Evolutionary conservation across 2,797 vertebrate genomes (phyloP).

Genomic region (Chelon labrosus): DNA sequence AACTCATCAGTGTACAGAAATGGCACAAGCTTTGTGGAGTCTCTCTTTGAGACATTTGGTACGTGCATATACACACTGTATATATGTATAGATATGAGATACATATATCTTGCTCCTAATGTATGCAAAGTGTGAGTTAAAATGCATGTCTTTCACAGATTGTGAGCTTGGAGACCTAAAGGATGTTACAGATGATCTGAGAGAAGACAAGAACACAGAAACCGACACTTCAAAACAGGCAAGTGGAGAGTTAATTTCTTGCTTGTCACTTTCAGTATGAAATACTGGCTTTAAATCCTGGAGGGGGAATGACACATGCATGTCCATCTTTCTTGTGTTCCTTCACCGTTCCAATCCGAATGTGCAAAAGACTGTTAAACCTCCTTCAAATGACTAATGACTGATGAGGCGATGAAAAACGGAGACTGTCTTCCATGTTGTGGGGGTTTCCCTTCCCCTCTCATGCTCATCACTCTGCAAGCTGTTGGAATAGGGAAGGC

Average conservation of each 20-base stretch:
- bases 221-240: conserved; percentile 66
- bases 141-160: conserved; percentile 79
- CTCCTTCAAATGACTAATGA: conserved; percentile 22
- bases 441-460: conserved; percentile 62
- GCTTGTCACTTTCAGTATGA: background rate
- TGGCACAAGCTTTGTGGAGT: conserved; percentile 98
- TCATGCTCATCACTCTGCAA: conserved; percentile 45
- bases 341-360: background rate
- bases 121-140: background rate
- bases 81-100: background rate
- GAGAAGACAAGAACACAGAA: conserved; percentile 79
- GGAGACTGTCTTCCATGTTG: conserved; percentile 33
- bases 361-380: conserved; percentile 16
- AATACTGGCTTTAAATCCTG: conserved; percentile 13
- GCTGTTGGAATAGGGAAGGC: conserved; percentile 41
- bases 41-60: conserved; percentile 98
- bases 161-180: conserved; percentile 92
- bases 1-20: conserved; percentile 93
- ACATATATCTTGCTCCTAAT: background rate
- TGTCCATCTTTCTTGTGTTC: conserved; percentile 17
- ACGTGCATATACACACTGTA: conserved; percentile 36
- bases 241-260: conserved; percentile 5
- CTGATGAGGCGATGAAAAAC: conserved; percentile 43
- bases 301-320: background rate
- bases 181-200: conserved; percentile 90